Evolutionary conservation across 2,113 vertebrate species (phyloP).

Genomic region (Eira barbara): DNA sequence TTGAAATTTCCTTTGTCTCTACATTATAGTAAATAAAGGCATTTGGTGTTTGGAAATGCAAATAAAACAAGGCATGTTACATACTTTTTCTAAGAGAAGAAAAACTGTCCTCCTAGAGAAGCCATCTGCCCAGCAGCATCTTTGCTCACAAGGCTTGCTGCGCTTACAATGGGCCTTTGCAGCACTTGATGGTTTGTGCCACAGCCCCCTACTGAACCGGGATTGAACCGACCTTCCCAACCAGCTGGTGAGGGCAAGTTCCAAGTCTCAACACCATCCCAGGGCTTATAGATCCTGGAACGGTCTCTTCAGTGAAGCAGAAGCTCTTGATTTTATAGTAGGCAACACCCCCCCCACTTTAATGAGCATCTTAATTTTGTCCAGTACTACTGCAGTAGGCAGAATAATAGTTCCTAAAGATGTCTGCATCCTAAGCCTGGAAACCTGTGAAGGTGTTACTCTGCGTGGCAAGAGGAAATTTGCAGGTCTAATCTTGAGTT

Average conservation of each 20-base stretch:
- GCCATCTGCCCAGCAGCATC: conserved; percentile 3
- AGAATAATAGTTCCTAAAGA: not conserved
- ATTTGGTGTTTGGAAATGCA: conserved; percentile 61
- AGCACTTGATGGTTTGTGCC: not conserved
- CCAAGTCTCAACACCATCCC: fast-evolving
- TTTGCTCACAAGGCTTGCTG: not conserved
- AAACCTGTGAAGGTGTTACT: not conserved
- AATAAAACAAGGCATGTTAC: conserved; percentile 34
- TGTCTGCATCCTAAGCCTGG: not conserved
- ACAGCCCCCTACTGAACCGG: fast-evolving
- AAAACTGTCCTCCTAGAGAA: not conserved
- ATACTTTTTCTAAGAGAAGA: not conserved
- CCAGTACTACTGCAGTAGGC: no score
- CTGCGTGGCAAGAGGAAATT: not conserved
- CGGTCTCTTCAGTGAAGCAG: not conserved
- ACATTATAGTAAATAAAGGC: conserved; percentile 58
- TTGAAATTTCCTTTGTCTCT: conserved; percentile 16
- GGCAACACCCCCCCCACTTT: not conserved
- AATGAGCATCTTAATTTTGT: not conserved
- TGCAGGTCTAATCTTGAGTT: not conserved
- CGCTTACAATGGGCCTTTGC: not conserved
- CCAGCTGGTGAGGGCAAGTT: not conserved
- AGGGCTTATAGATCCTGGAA: not conserved
- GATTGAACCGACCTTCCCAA: not conserved
- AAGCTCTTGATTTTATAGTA: not conserved